Evolutionary conservation across 2,113 vertebrate genomes (phyloP).

Genomic region (Nicator chloris): DNA sequence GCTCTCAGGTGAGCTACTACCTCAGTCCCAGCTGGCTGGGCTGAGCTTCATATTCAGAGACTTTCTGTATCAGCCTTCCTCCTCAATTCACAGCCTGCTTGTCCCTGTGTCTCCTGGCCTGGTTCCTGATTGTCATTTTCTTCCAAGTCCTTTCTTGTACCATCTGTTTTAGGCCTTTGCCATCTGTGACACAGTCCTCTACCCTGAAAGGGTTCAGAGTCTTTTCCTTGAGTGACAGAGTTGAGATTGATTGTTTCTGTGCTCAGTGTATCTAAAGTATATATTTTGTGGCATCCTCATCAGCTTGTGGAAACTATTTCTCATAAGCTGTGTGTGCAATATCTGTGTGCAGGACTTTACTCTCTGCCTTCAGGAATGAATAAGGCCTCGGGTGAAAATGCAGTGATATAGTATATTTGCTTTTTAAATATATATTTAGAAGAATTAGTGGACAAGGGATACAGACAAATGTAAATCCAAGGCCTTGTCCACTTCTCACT

Average conservation of each 20-base stretch:
- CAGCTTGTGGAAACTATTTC: background rate
- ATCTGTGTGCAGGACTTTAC: background rate
- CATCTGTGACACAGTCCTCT: background rate
- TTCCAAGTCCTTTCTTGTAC: background rate
- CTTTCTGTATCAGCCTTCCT: background rate
- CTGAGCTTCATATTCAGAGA: background rate
- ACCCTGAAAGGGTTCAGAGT: background rate
- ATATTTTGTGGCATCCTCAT: background rate
- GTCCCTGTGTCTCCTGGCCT: background rate
- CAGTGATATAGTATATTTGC: background rate
- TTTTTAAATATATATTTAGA: background rate
- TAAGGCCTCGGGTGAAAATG: background rate
- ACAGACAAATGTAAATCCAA: background rate
- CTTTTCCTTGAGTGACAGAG: background rate
- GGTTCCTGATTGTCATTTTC: background rate
- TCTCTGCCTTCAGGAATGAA: background rate
- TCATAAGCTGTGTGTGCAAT: background rate
- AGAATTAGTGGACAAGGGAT: background rate
- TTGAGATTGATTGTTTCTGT: background rate
- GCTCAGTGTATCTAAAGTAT: background rate
- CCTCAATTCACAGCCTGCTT: background rate
- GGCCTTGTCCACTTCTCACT: background rate
- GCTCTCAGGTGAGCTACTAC: background rate
- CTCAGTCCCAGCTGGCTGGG: background rate
- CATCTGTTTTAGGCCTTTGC: constrained; percentile 1